phyloP scores from a whole-genome alignment of 2,797 vertebrate genomes.

The Hypotaenidia philippensis region DNA sequence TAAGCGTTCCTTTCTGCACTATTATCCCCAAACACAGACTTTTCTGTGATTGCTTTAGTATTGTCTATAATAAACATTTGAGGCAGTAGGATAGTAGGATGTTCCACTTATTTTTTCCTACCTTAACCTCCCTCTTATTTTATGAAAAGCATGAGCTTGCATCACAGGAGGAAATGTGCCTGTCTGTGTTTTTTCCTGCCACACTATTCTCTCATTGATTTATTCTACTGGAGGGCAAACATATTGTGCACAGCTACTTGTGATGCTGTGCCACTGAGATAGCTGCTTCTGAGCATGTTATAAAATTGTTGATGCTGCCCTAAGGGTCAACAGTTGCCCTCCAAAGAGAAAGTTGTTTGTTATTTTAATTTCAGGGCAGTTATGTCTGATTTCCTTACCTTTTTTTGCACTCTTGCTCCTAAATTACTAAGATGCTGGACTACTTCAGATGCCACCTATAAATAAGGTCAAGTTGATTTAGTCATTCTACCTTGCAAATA shows the following conservation, averaged over 20 bases:
- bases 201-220: background rate
- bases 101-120: background rate
- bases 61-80: background rate
- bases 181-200: background rate
- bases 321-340: background rate
- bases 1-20: background rate
- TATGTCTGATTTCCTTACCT: background rate
- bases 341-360: background rate
- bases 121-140: background rate
- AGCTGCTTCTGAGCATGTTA: background rate
- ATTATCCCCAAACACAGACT: background rate
- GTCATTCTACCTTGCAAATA: background rate
- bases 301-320: background rate
- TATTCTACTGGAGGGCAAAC: constrained; percentile 31
- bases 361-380: background rate
- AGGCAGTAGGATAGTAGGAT: background rate
- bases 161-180: background rate
- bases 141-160: background rate
- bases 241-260: background rate
- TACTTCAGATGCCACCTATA: background rate
- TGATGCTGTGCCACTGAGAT: background rate
- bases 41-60: background rate
- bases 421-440: background rate
- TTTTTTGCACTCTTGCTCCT: background rate
- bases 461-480: background rate